Evolutionary conservation across 2,113 vertebrate genomes (phyloP).

Genomic region (Semnopithecus entellus): DNA sequence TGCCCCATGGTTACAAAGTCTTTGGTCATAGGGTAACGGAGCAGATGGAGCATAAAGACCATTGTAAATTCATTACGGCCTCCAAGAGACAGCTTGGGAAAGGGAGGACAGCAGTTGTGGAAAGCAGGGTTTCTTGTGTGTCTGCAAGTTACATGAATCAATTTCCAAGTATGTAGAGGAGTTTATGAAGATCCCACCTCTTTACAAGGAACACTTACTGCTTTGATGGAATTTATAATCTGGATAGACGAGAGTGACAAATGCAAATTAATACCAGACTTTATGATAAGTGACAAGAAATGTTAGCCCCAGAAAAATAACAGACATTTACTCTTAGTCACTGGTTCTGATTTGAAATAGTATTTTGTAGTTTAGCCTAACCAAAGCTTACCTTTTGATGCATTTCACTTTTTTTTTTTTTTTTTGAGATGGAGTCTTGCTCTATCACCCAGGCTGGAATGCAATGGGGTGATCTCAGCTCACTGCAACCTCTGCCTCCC

Average conservation of each 20-base stretch:
- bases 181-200: neutral
- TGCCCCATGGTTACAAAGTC: neutral
- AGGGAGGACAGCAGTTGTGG: neutral
- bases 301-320: neutral
- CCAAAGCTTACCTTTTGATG: neutral
- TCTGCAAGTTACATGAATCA: neutral
- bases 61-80: neutral
- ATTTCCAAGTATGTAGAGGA: neutral
- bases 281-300: neutral
- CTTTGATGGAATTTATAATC: neutral
- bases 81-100: neutral
- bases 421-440: no score
- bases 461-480: no score
- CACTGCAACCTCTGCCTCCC: no score
- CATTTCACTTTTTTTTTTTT: neutral
- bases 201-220: constrained; percentile 5
- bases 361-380: neutral
- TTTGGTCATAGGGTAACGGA: neutral
- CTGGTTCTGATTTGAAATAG: neutral
- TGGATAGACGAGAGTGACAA: neutral
- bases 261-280: neutral
- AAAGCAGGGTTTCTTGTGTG: neutral
- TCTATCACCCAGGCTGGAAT: no score
- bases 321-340: neutral
- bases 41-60: neutral